These are phyloP conservation scores for Lithophane socia DNA, from an alignment of 2,888 invertebrate genomes.

Conservation along the genomic window DNA sequence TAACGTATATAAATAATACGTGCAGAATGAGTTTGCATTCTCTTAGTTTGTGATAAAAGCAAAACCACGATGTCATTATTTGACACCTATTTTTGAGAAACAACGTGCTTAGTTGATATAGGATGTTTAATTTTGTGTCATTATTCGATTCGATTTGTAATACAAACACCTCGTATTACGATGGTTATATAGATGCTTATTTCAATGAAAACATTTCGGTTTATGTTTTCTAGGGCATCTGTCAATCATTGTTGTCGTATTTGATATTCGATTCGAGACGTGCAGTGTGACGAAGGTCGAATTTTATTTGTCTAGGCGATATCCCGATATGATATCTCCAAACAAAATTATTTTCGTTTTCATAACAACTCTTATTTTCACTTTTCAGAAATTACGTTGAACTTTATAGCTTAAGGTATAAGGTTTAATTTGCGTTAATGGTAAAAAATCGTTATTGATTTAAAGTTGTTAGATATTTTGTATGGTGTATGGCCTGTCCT, in stretches of 20 bases:
- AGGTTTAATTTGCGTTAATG: conserved; percentile 34
- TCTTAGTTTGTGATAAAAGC: neutral
- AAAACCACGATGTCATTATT: neutral
- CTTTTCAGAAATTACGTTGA: neutral
- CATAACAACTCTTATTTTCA: conserved; percentile 12
- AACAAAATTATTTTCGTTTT: conserved; percentile 49
- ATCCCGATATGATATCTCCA: conserved; percentile 45
- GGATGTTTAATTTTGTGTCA: neutral
- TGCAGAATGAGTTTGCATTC: neutral
- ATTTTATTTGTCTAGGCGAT: conserved; percentile 50
- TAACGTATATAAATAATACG: neutral
- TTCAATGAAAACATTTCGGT: conserved; percentile 17
- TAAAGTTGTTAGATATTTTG: conserved; percentile 51
- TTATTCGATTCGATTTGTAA: neutral
- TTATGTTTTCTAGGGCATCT: conserved; percentile 43
- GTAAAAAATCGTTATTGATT: conserved; percentile 10
- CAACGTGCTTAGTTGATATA: neutral
- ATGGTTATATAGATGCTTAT: neutral
- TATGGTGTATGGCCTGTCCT: conserved; percentile 64
- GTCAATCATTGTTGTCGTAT: conserved; percentile 45
- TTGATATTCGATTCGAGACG: conserved; percentile 37
- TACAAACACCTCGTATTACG: neutral
- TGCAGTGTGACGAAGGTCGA: conserved; percentile 39
- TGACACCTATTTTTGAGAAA: neutral
- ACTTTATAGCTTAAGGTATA: conserved; percentile 29